phyloP scores from a whole-genome alignment of 2,113 vertebrate species.

The Meles meles region DNA sequence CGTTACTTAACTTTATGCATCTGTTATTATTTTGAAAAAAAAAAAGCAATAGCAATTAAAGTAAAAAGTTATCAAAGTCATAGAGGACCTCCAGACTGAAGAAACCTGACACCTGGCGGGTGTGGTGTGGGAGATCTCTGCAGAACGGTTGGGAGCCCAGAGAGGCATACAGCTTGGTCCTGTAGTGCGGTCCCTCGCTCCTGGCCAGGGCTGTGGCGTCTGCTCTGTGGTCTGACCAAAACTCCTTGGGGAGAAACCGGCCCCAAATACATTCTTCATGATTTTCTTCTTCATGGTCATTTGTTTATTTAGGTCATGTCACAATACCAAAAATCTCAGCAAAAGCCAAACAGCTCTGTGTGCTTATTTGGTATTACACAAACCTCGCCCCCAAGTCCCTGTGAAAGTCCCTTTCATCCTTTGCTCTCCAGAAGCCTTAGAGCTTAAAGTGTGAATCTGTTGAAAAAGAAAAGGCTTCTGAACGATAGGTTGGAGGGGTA shows the following conservation, averaged over 20 bases:
- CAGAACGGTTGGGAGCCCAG: fast-evolving
- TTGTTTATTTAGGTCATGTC: neutral
- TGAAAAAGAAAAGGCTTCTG: neutral
- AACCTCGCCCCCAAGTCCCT: neutral
- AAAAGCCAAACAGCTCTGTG: neutral
- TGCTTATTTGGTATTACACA: fast-evolving
- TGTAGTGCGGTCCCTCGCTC: fast-evolving
- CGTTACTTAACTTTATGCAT: neutral
- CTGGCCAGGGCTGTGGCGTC: fast-evolving
- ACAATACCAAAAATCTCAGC: neutral
- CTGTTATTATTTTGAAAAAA: neutral
- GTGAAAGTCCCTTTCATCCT: neutral
- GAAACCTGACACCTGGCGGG: fast-evolving
- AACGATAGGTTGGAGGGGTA: neutral
- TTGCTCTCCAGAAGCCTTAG: neutral
- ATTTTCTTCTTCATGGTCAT: neutral
- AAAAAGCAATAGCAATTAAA: neutral
- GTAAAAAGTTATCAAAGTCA: neutral
- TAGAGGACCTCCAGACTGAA: too few relatives aligned
- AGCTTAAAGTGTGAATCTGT: neutral
- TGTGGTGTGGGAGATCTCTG: fast-evolving
- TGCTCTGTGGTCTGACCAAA: neutral
- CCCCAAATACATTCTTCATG: neutral
- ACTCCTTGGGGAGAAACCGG: neutral
- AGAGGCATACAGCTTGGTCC: too few relatives aligned